Evolutionary conservation across 2,888 invertebrate genomes (phyloP), one percentile per base, ranked within the genome.

Genomic region (Eledona agricola): DNA sequence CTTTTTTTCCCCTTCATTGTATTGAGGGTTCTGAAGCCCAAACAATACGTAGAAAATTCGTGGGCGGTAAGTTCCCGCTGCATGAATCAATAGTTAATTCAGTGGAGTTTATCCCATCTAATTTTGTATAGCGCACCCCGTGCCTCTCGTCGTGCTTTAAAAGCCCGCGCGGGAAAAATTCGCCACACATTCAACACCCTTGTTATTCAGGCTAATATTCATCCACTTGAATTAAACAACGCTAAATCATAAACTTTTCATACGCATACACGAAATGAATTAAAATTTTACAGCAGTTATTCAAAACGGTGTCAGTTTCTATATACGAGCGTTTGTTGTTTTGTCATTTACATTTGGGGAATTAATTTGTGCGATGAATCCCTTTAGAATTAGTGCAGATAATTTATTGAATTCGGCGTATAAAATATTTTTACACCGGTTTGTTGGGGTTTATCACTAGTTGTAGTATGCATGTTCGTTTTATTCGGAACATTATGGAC

Each of bases 181-280:
- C 55, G 60, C 64, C 60, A 61, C 64, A 49, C 17, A 49, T 49
- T 49, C 43, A 50, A 54, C 49, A 50, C 49, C 49, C 49, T 54
- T 54, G 54, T 50, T 54, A 50, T 43, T 29, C 54, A 9, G n/a
- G 42, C 53, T 47, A 47, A 53, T 54, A 54, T 55, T 42, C 45
- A 34, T 58, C 64, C 67, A 67, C 69, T 69, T 66, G 68, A 69
- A 69, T 69, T 68, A 69, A 69, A 68, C 67, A 64, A 61, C 64
- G 55, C 59, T 69, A 69, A 69, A 69, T 69, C 67, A 69, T 68
- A 45, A 62, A 68, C 64, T 69, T 69, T 69, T 74, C 73, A 73
- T 65, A 63, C 66, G 70, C 73, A 73, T 67, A 70, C 71, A 71
- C 58, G 69, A 66, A 69, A 72, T 72, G 72, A 73, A 72, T 73